Evolutionary conservation across 2,797 vertebrate species (phyloP), one percentile per base, ranked within the genome.

Genomic region (Salmo trutta): DNA sequence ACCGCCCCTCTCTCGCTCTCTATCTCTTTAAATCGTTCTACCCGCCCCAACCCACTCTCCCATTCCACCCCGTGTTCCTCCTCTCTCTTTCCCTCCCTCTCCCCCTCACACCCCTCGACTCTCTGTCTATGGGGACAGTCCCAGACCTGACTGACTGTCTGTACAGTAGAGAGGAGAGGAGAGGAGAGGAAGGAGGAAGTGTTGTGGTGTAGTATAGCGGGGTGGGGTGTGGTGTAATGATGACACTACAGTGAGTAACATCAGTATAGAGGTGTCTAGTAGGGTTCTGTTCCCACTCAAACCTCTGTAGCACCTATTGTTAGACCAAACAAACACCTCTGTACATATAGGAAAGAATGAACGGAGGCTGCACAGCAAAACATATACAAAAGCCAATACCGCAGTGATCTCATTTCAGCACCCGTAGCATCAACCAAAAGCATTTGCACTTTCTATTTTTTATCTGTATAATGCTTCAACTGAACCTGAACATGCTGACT

Each of bases 291-390:
- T 81, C 90, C 91, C 88, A 93, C 90, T 75, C 85, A 87, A 89
- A 88, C 72, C 80, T 36, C 51, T 54, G 31, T 77, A 77, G 7
- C 3, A 24, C 82, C 77, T 93, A 92, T 88, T 90, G 89, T 90
- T 92, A 92, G 90, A 88, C 77, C 1, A 1, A 88, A 84, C 84
- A 84, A 81, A 83, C 81, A 85, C 77, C 56, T 71, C 75, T 2
- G 70, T 75, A 12, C 68, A 19, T 52, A 75, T 76, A 71, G 75
- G 75, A 77, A 77, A 77, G 21, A 72, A 41, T 77, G 69, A 77
- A 72, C 31, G 66, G 90, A 92, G 90, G 59, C 84, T 47, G 88
- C 87, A 91, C 88, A 89, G 87, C 84, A 33, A 36, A 21, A 21
- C 21, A 62, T 27, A 19, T 24, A 14, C 41, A 64, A 64, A 64